Evolutionary conservation across 2,113 vertebrate genomes (phyloP).

Genomic region (Thalassoma bifasciatum): DNA sequence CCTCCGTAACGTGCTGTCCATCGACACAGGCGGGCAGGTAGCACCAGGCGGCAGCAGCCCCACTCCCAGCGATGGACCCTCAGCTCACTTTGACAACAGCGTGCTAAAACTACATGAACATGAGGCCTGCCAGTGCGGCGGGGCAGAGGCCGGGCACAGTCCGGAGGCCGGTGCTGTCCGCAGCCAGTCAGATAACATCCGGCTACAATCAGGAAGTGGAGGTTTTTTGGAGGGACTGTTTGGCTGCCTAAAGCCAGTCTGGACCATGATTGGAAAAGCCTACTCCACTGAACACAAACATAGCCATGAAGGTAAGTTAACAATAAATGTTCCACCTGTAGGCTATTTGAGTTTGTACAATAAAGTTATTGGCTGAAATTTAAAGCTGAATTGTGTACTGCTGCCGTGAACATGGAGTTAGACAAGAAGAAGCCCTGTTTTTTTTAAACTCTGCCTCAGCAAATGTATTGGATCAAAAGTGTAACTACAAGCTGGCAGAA

Average conservation of each 20-base stretch:
- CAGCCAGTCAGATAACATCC: slow-evolving; percentile 81
- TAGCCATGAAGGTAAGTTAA: slow-evolving; percentile 88
- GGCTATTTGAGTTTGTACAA: not conserved
- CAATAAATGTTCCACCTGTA: not conserved
- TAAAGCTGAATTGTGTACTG: not conserved
- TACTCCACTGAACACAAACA: slow-evolving; percentile 96
- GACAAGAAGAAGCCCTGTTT: not conserved
- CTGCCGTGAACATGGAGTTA: slow-evolving; percentile 10
- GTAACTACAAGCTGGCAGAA: not conserved
- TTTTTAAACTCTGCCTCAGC: not conserved
- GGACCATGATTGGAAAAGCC: slow-evolving; percentile 97
- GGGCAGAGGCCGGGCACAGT: slow-evolving; percentile 78
- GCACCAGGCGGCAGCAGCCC: slow-evolving; percentile 81
- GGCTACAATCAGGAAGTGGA: slow-evolving; percentile 88
- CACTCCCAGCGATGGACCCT: slow-evolving; percentile 87
- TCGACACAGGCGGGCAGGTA: slow-evolving; percentile 82
- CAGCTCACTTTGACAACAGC: slow-evolving; percentile 91
- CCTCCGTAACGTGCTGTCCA: slow-evolving; percentile 90
- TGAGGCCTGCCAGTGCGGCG: slow-evolving; percentile 82
- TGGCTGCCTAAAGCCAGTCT: slow-evolving; percentile 93
- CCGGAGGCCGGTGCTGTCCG: slow-evolving; percentile 80
- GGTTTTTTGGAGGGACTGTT: slow-evolving; percentile 96
- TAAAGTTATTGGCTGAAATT: not conserved
- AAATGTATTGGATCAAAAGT: not conserved
- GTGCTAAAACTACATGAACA: slow-evolving; percentile 92